Evolutionary conservation across 2,797 vertebrate species (phyloP).

Genomic region (Tadarida brasiliensis): DNA sequence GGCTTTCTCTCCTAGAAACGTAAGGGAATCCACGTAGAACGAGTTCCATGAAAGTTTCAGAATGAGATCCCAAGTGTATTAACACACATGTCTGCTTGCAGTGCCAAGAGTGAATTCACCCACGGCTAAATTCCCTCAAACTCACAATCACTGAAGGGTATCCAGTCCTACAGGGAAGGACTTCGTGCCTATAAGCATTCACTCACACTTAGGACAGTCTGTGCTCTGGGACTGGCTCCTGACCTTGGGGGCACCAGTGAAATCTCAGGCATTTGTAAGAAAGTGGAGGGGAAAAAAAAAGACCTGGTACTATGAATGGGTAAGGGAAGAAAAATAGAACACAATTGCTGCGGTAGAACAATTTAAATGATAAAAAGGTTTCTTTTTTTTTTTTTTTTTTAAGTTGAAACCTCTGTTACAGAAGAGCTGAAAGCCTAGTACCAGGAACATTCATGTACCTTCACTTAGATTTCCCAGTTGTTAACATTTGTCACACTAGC

Average conservation of each 20-base stretch:
- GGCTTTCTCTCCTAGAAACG: slow-evolving; percentile 3
- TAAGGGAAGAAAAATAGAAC: neutral
- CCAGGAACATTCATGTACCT: neutral
- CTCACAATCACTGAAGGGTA: slow-evolving; percentile 5
- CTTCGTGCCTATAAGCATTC: neutral
- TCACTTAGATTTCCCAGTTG: neutral
- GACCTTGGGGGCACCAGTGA: neutral
- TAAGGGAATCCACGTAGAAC: slow-evolving; percentile 12
- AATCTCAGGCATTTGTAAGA: slow-evolving; percentile 17
- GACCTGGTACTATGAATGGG: neutral
- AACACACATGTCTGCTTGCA: neutral
- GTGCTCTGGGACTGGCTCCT: neutral
- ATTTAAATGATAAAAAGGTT: slow-evolving; percentile 19
- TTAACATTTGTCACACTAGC: neutral
- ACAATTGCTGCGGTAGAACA: neutral
- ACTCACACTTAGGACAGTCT: neutral
- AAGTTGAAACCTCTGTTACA: neutral
- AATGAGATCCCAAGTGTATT: slow-evolving; percentile 16
- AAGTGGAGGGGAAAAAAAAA: neutral
- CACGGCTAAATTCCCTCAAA: neutral
- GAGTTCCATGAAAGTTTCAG: slow-evolving; percentile 3
- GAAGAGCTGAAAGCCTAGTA: neutral
- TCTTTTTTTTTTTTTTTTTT: neutral
- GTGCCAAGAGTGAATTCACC: slow-evolving; percentile 34
- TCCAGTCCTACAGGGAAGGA: neutral